Evolutionary conservation across 2,888 invertebrate genomes (phyloP).

Genomic region (Syrista parreyssii): DNA sequence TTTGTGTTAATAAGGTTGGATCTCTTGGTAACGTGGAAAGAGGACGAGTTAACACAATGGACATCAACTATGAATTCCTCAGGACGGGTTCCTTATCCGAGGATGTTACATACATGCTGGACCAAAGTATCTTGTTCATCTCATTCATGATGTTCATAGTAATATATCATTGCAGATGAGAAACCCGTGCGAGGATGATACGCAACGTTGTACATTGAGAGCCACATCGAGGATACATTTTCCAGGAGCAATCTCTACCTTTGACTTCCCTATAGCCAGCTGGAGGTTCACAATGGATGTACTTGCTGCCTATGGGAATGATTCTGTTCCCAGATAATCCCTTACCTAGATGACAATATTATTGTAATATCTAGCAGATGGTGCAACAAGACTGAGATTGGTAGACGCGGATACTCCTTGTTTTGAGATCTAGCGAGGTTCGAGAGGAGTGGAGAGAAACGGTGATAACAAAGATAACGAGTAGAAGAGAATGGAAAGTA

Average conservation of each 20-base stretch:
- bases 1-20: neutral
- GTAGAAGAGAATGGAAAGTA: neutral
- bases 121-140: neutral
- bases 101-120: neutral
- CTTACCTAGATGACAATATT: conserved; percentile 68
- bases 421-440: too few species aligned
- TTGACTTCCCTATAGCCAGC: conserved; percentile 68
- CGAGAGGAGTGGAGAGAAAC: neutral
- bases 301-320: conserved; percentile 82
- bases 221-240: neutral
- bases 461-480: neutral
- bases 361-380: neutral
- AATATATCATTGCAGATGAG: neutral
- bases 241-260: conserved; percentile 45
- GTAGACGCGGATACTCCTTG: too few species aligned
- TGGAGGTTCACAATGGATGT: conserved; percentile 83
- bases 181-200: neutral
- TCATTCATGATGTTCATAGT: neutral
- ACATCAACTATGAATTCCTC: neutral
- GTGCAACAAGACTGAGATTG: too few species aligned
- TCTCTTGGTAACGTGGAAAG: neutral
- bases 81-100: neutral
- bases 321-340: conserved; percentile 80
- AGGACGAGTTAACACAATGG: neutral
- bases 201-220: neutral